Conservation (phyloP, 2,113 vertebrate genomes). For the Daboia siamensis region DNA sequence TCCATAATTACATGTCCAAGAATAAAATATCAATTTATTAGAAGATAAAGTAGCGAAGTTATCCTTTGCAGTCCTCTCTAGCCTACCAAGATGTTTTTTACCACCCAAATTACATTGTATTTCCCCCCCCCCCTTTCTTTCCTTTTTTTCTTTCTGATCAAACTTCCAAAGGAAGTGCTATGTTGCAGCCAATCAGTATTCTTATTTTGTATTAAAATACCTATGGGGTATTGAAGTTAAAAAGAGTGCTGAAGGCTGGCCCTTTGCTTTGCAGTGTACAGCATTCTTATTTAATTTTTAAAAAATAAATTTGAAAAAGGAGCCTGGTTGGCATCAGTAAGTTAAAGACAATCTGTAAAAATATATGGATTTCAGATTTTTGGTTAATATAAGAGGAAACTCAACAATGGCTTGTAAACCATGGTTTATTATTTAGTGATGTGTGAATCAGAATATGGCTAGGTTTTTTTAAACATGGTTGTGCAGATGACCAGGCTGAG, state of each 20-base stretch:
- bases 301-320: background rate
- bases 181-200: background rate
- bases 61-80: background rate
- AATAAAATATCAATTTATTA: background rate
- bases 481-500: no score
- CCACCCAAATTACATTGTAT: background rate
- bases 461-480: background rate
- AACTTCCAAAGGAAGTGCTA: background rate
- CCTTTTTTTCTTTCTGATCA: background rate
- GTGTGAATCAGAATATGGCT: background rate
- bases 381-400: background rate
- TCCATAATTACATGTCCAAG: no score
- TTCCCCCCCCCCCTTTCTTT: background rate
- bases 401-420: background rate
- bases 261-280: background rate
- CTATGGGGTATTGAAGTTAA: background rate
- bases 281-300: background rate
- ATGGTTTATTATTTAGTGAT: background rate
- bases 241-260: background rate
- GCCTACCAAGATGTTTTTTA: background rate
- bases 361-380: background rate
- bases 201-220: background rate
- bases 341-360: background rate
- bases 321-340: background rate
- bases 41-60: background rate